phyloP scores from a whole-genome alignment of 2,888 invertebrate genomes.

The Heliconius erato region DNA sequence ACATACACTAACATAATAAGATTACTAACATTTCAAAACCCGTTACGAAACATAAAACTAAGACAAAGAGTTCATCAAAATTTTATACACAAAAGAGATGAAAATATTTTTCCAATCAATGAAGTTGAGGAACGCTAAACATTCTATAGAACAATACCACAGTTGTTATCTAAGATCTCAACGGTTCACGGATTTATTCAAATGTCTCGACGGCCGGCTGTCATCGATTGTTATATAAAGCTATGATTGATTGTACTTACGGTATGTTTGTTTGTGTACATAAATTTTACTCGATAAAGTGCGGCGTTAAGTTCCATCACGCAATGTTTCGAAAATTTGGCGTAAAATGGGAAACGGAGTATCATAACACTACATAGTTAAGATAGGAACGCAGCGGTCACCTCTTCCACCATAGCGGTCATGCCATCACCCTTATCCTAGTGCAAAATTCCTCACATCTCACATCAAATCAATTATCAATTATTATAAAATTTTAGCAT shows the following conservation, averaged over 20 bases:
- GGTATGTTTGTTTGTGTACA: not conserved
- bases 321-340: not conserved
- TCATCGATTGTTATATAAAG: constrained; percentile 11
- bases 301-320: not conserved
- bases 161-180: constrained; percentile 24
- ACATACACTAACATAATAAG: not conserved
- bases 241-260: not conserved
- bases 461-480: too few relatives aligned
- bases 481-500: too few relatives aligned
- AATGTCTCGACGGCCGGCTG: not conserved
- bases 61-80: not conserved
- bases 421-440: too few relatives aligned
- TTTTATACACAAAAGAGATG: constrained; percentile 14
- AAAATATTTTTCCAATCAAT: constrained; percentile 40
- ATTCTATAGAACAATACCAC: constrained; percentile 35
- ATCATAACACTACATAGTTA: too few relatives aligned
- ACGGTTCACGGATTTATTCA: constrained; percentile 27
- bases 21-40: not conserved
- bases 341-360: not conserved
- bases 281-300: not conserved
- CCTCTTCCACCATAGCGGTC: too few relatives aligned
- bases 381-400: too few relatives aligned
- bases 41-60: not conserved
- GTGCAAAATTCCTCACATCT: too few relatives aligned
- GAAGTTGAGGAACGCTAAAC: constrained; percentile 21